These are phyloP conservation scores for Hyphantria cunea DNA, from an alignment of 1,140 invertebrate genomes.

Conservation along the genomic window DNA sequence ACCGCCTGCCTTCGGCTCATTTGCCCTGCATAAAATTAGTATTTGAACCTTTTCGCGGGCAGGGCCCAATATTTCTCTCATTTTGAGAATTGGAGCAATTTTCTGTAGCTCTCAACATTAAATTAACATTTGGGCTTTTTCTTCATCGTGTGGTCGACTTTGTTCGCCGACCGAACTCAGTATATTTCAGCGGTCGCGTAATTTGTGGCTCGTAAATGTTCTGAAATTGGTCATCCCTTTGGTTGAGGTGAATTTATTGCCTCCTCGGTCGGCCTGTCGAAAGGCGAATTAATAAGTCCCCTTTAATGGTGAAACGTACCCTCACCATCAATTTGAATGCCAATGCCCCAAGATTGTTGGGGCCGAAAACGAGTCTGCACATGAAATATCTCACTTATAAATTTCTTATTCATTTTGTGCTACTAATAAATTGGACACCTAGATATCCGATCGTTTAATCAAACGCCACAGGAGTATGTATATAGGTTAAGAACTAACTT, in stretches of 20 bases:
- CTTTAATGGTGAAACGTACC: slow-evolving; percentile 80
- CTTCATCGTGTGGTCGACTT: slow-evolving; percentile 59
- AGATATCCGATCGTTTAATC: slow-evolving; percentile 53
- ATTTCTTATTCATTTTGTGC: slow-evolving; percentile 65
- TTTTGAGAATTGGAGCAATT: slow-evolving; percentile 71
- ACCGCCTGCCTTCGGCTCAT: slow-evolving; percentile 55
- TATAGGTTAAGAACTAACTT: slow-evolving; percentile 34
- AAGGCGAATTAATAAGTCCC: slow-evolving; percentile 81
- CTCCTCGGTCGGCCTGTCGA: slow-evolving; percentile 79
- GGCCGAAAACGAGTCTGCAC: slow-evolving; percentile 60
- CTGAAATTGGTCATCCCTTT: slow-evolving; percentile 82
- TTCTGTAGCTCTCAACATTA: slow-evolving; percentile 61
- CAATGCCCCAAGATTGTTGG: slow-evolving; percentile 72
- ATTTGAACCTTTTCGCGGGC: slow-evolving; percentile 58
- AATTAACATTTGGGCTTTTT: slow-evolving; percentile 65
- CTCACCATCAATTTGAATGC: slow-evolving; percentile 81
- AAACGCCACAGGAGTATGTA: slow-evolving; percentile 1
- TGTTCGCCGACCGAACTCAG: slow-evolving; percentile 58
- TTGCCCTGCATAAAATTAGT: slow-evolving; percentile 75
- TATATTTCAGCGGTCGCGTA: slow-evolving; percentile 81
- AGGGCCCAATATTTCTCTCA: slow-evolving; percentile 65
- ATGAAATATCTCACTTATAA: slow-evolving; percentile 72
- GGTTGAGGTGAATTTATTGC: slow-evolving; percentile 81
- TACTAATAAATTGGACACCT: slow-evolving; percentile 61
- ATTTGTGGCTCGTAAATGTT: slow-evolving; percentile 82